Evolutionary conservation across 2,113 vertebrate genomes (phyloP).

Genomic region (Dolichotis patagonum): DNA sequence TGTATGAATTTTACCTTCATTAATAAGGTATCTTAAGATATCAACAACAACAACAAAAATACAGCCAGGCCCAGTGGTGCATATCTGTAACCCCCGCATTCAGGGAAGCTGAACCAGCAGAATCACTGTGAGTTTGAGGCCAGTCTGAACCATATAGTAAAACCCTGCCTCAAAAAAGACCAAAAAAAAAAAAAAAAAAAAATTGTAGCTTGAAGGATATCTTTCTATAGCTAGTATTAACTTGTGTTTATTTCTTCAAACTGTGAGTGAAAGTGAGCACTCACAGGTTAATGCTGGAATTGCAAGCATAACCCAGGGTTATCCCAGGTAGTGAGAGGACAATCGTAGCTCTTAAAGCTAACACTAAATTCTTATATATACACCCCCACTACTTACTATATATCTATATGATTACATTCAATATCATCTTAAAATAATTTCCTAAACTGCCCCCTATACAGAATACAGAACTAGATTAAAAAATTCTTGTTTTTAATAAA

Average conservation of each 20-base stretch:
- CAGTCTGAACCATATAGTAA: no score
- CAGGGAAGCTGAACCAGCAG: no score
- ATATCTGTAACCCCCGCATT: no score
- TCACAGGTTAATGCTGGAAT: not conserved
- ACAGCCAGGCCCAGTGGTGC: no score
- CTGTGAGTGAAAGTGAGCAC: not conserved
- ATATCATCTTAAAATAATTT: not conserved
- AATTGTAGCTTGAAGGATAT: not conserved
- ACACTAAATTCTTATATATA: not conserved
- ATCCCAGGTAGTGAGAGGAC: not conserved
- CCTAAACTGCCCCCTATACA: not conserved
- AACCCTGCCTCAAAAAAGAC: no score
- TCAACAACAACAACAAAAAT: not conserved
- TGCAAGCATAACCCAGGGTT: not conserved
- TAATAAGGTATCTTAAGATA: not conserved
- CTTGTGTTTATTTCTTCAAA: not conserved
- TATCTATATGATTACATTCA: not conserved
- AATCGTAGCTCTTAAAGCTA: not conserved
- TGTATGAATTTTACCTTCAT: constrained; percentile 43
- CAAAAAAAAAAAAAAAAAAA: no score
- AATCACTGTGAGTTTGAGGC: no score
- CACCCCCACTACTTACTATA: not conserved
- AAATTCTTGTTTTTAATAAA: constrained; percentile 43
- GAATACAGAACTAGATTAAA: not conserved
- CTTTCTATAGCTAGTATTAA: not conserved